Evolutionary conservation across 2,888 invertebrate species (phyloP).

Genomic region (Eubasilissa splendida): DNA sequence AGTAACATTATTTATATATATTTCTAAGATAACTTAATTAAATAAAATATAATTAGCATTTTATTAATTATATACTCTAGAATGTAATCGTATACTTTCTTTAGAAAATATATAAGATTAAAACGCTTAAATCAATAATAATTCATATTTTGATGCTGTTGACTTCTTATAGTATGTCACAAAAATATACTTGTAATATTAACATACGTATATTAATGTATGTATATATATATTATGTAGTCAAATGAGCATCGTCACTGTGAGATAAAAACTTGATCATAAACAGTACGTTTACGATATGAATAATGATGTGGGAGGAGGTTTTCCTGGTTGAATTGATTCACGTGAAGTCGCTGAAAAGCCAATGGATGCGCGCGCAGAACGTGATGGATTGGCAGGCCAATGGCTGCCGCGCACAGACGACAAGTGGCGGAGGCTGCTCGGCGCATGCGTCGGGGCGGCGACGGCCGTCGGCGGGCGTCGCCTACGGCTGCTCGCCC

Average conservation of each 20-base stretch:
- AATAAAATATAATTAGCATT: too few relatives aligned
- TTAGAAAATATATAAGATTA: too few relatives aligned
- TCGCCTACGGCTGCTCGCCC: slow-evolving; percentile 3
- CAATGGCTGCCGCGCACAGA: slow-evolving; percentile 7
- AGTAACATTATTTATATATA: too few relatives aligned
- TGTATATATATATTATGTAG: not conserved
- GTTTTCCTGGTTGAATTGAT: not conserved
- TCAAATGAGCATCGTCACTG: too few relatives aligned
- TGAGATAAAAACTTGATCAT: not conserved
- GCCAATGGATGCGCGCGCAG: slow-evolving; percentile 29
- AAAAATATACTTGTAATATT: too few relatives aligned
- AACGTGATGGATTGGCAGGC: not conserved
- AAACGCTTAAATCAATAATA: too few relatives aligned
- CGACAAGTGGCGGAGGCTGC: slow-evolving; percentile 14
- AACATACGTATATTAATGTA: not conserved
- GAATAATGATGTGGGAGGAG: slow-evolving; percentile 6
- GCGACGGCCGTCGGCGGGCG: slow-evolving; percentile 24
- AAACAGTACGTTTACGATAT: too few relatives aligned
- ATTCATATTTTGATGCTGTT: too few relatives aligned
- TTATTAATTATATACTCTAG: too few relatives aligned
- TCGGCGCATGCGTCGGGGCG: slow-evolving; percentile 32
- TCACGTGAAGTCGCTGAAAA: slow-evolving; percentile 3
- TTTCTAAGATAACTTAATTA: too few relatives aligned
- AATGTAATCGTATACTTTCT: too few relatives aligned
- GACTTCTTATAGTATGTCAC: too few relatives aligned